Evolutionary conservation across 2,797 vertebrate species (phyloP).

Genomic region (Caiman crocodilus): DNA sequence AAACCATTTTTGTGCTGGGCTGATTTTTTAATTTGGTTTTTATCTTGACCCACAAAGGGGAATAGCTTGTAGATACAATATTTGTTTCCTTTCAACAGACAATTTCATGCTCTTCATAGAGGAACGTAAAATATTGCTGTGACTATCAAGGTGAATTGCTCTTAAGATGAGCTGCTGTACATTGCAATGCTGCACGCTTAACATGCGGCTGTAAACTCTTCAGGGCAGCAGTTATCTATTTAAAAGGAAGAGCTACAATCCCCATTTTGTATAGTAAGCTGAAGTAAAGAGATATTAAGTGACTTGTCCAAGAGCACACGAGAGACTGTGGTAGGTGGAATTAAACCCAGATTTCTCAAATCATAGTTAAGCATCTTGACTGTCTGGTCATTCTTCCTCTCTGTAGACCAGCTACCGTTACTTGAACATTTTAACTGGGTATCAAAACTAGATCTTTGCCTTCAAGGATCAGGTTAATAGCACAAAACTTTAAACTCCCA

Average conservation of each 20-base stretch:
- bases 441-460: neutral
- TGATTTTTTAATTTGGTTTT: constrained; percentile 59
- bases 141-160: constrained; percentile 29
- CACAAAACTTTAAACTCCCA: neutral
- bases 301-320: neutral
- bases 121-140: constrained; percentile 44
- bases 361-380: neutral
- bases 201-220: accelerated
- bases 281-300: neutral
- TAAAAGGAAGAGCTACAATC: neutral
- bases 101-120: constrained; percentile 61
- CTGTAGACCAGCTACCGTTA: constrained; percentile 25
- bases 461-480: constrained; percentile 6
- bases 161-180: constrained; percentile 47
- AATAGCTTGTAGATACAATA: constrained; percentile 57
- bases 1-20: constrained; percentile 45
- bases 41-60: constrained; percentile 63
- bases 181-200: neutral
- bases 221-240: neutral
- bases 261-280: neutral
- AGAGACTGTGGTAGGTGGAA: constrained; percentile 22
- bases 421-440: neutral
- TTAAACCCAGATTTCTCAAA: constrained; percentile 50
- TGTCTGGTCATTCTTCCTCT: constrained; percentile 48
- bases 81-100: constrained; percentile 54